These are phyloP conservation scores for Aurelia aurita DNA, from an alignment of 30 jellyfish, hydroid and myxozoan species.

Conservation along the genomic window DNA sequence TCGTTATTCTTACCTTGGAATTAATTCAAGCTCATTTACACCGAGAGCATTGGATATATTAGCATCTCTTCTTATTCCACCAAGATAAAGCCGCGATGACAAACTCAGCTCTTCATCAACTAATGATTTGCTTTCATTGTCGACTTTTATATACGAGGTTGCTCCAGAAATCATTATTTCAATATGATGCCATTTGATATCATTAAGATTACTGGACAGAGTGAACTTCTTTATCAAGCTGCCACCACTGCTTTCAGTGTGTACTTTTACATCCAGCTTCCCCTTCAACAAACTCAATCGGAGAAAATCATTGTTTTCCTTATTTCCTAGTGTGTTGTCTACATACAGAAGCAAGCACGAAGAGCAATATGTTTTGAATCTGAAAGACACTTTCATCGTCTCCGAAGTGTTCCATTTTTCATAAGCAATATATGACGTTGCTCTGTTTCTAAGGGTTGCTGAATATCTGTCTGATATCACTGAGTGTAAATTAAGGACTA, in stretches of 20 bases:
- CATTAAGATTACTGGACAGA: constrained; percentile 54
- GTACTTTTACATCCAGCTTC: constrained; percentile 47
- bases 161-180: constrained; percentile 26
- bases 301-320: constrained; percentile 20
- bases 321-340: constrained; percentile 51
- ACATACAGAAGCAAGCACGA: constrained; percentile 66
- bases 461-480: constrained; percentile 10
- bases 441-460: constrained; percentile 48
- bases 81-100: constrained; percentile 42
- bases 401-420: constrained; percentile 59
- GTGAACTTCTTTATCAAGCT: constrained; percentile 25
- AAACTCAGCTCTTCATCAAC: constrained; percentile 12
- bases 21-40: too few species aligned
- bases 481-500: neutral
- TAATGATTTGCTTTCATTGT: constrained; percentile 19
- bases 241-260: constrained; percentile 18
- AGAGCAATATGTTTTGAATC: constrained; percentile 74
- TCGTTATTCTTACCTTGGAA: too few species aligned
- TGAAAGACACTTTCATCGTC: constrained; percentile 27
- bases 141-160: constrained; percentile 18
- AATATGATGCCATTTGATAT: constrained; percentile 77
- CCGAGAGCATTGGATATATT: neutral
- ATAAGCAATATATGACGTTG: constrained; percentile 58
- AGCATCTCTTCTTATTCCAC: constrained; percentile 45
- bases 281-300: constrained; percentile 52